Base-by-base conservation (phyloP, 2,888 invertebrate genomes). In the Drosophila bunnanda region DNA sequence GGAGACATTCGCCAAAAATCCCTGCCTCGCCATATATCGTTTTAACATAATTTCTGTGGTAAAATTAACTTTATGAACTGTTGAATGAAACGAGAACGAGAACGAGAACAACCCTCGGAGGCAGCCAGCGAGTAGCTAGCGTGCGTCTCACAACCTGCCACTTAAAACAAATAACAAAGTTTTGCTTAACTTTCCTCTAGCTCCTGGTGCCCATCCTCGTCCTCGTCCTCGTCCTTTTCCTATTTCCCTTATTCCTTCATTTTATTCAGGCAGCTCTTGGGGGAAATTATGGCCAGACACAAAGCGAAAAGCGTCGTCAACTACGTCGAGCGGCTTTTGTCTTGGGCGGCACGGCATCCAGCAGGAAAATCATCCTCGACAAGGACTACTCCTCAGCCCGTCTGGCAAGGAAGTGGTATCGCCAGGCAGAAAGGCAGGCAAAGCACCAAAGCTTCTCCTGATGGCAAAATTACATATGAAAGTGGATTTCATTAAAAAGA, bases 51-150 rank as follows among this genome's bases (percentile, higher is more conserved):
- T 90, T 90, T 88, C 76, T 89, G 78, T 80, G 80, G 87, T 85
- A 80, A 90, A 90, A 90, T 90, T 91, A 90, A 90, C 87, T 90
- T 90, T 90, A 90, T 89, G 90, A 90, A 90, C 89, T 90, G 89
- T 90, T 88, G 82, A 88, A 85, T 82, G 72, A 79, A 75, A 75
- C 72, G 74, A 57, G 28, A 34, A 75, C 72, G 74, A 57, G 28
- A 34, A 44, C 50, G 41, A 46, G 74, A 56, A 62, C 75, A 66
- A 72, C 67, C 75, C 75, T 65, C 66, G 64, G 62, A 61, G 55
- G 74, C 66, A 55, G 43, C 39, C 43, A 22, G 61, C 50, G 50
- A 69, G 72, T 34, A 68, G 67, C 67, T 68, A 69, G 76, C 82
- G 80, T 85, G 74, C 75, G 79, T 67, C 75, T 73, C 86, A 85